Base-by-base conservation (phyloP, 2,113 vertebrate genomes). In the Maccullochella peelii region DNA sequence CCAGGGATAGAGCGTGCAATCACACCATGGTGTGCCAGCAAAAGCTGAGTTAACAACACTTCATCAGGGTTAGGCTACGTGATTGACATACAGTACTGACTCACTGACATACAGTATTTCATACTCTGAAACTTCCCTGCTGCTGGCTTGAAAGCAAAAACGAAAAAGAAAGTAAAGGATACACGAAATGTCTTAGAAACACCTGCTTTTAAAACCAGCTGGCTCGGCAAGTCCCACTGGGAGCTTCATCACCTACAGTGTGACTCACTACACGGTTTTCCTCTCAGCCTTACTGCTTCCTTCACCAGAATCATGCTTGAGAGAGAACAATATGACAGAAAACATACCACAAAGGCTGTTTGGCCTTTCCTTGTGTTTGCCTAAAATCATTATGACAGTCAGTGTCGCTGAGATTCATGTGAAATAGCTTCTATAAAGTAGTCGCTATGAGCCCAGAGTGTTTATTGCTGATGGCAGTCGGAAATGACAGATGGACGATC, bases 251-350 rank as follows among this genome's bases (percentile, higher is more conserved):
- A 55, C 76, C 73, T 67, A 47, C 83, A 82, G 62, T 71, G 66
- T 87, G 87, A 86, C 70, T 91, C 89, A 85, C 87, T 77, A 74
- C 83, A 86, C n/a, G 79, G 63, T 89, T 92, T 89, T 68, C 73
- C 83, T 90, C 85, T 88, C 87, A 86, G 86, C 61, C 27, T 42
- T 62, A 4, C 33, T 69, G 81, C 83, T 80, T 78, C 58, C 49
- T 74, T 74, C 30, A 25, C 71, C 38, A 66, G 55, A 82, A 73
- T 71, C 77, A 83, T 68, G 73, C 81, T 63, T 83, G 47, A 78
- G 79, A 68, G 80, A 67, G 55, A 50, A 33, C 15, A 52, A 25
- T 47, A 77, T 50, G 79, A 77, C 62, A 77, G 71, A 80, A 87
- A 85, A 89, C 10, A 75, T 25, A 58, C 68, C 33, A 71, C 54